A percentile compares a stretch with the other conserved stretches of the same genome.
These are phyloP conservation scores for Papilio polyxenes DNA, from an alignment of 1,140 invertebrate species.

Conservation along the genomic window DNA sequence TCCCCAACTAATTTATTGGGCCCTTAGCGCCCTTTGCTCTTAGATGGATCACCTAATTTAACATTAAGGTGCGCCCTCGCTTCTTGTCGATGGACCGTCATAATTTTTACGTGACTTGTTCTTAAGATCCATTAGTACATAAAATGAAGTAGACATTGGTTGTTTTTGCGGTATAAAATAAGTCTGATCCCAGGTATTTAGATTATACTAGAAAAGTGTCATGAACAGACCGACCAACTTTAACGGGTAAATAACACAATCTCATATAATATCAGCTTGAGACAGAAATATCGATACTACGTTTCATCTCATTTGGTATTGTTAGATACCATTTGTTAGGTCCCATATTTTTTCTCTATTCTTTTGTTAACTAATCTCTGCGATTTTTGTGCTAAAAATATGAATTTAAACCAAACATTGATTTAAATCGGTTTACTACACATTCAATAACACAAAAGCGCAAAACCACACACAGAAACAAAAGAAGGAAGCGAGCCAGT, in stretches of 20 bases:
- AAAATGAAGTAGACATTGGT: not conserved
- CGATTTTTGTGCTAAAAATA: too few relatives aligned
- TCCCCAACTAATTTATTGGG: constrained; percentile 77
- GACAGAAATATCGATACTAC: too few relatives aligned
- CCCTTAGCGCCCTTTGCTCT: constrained; percentile 71
- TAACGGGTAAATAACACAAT: too few relatives aligned
- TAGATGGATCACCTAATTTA: constrained; percentile 78
- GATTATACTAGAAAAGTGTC: too few relatives aligned
- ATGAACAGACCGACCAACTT: too few relatives aligned
- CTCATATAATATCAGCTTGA: too few relatives aligned
- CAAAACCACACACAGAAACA: constrained; percentile 15
- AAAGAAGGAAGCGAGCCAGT: constrained; percentile 35
- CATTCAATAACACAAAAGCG: not conserved
- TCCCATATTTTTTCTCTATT: too few relatives aligned
- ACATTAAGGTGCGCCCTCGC: constrained; percentile 66
- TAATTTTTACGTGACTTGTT: constrained; percentile 49
- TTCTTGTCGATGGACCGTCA: constrained; percentile 52
- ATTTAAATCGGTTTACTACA: not conserved
- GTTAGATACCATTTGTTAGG: too few relatives aligned
- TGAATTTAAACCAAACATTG: too few relatives aligned
- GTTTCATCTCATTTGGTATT: too few relatives aligned
- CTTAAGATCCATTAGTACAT: not conserved
- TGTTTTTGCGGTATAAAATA: not conserved
- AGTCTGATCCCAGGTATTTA: too few relatives aligned
- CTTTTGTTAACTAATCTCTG: too few relatives aligned